Conservation (phyloP, 1,140 invertebrate genomes). For the Caenorhabditis briggsae region DNA sequence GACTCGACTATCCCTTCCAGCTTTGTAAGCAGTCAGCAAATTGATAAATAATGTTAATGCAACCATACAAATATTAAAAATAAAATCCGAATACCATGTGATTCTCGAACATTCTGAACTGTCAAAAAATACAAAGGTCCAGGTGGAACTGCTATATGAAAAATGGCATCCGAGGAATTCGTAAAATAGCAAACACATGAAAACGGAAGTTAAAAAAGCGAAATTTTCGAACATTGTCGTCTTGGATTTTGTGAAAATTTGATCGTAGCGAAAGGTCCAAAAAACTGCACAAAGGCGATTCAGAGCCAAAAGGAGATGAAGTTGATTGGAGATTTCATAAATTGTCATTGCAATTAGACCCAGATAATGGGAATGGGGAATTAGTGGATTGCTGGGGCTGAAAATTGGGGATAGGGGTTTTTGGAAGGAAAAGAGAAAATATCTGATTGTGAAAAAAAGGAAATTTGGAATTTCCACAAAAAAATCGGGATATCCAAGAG, state of each 20-base stretch:
- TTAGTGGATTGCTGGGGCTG: not conserved
- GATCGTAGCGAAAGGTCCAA: conserved; percentile 26
- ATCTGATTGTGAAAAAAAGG: too few species aligned
- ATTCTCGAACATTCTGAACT: not conserved
- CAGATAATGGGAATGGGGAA: not conserved
- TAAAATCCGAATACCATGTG: conserved; percentile 12
- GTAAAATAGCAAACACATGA: not conserved
- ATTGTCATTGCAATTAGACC: not conserved
- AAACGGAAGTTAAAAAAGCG: not conserved
- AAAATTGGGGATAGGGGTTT: too few species aligned
- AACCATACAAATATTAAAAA: conserved; percentile 3
- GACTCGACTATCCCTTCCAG: not conserved
- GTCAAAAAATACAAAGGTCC: not conserved
- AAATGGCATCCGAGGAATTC: not conserved
- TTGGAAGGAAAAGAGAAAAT: too few species aligned
- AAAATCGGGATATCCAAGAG: too few species aligned
- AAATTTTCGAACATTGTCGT: not conserved
- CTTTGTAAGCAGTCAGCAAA: conserved; percentile 12
- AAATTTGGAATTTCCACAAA: too few species aligned
- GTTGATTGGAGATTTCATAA: conserved; percentile 28
- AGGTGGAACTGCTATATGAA: not conserved
- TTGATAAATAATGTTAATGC: not conserved
- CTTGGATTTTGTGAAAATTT: conserved; percentile 20
- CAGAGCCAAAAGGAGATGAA: not conserved
- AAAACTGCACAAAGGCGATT: conserved; percentile 25